Base-by-base conservation (phyloP, 2,113 vertebrate genomes). In the Maccullochella peelii region DNA sequence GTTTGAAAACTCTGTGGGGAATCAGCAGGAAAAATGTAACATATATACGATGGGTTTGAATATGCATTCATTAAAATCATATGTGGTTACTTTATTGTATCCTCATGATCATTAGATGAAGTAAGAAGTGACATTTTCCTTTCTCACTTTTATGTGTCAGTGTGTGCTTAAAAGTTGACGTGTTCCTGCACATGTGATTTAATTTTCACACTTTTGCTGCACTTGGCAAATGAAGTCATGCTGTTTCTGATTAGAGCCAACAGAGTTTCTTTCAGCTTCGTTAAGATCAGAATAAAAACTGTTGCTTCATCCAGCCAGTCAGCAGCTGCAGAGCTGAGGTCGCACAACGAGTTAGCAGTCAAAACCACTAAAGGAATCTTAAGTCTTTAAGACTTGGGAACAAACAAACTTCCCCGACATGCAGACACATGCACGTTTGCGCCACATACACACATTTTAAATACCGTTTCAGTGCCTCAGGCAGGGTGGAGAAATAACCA, bases 1-100 rank as follows among this genome's bases (percentile, higher is more conserved):
- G 69, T 82, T 82, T 86, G 57, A 73, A 67, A 81, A 38, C 47
- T 88, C 83, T 73, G 30, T 52, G 30, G 77, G 83, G 74, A 86
- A 77, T 82, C 72, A 70, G 72, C 69, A 62, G 3, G 72, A 76
- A 65, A 79, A n/a, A 63, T n/a, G n/a, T n/a, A n/a, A 66, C 25
- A 62, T 20, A 63, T 49, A 25, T 27, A 73, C 33, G n/a, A 14
- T 12, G 50, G 21, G 59, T 86, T n/a, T 61, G 65, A 7, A 25
- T 47, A 23, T 65, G 65, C 9, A 15, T 52, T 87, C 55, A 82
- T 82, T 69, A 73, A 68, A 84, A 65, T 74, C 47, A 30, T 21
- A 12, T 71, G 20, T 47, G 66, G 67, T 77, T 73, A 20, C 52
- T 80, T 77, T 27, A 33, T 18, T 25, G n/a, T 10, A 0, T 59